Percentiles rank a stretch among this genome's conserved stretches.
phyloP scores from a whole-genome alignment of 2,888 invertebrate genomes.

The Gryllus longicercus region DNA sequence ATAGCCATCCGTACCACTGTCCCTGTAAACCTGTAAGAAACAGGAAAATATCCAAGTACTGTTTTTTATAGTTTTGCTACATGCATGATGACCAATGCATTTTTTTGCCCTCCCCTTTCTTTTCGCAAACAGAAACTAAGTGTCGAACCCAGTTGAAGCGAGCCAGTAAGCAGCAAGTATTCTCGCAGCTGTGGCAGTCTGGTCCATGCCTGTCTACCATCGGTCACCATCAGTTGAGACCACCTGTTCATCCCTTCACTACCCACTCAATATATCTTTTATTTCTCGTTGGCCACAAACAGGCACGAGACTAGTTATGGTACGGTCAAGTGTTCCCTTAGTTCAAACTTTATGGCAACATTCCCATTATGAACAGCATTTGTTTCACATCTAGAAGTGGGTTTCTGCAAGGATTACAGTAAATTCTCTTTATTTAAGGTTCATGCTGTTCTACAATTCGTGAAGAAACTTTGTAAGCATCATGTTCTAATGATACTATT shows the following conservation, averaged over 20 bases:
- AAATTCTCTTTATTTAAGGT: no score
- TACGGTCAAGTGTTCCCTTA: constrained; percentile 17
- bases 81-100: constrained; percentile 27
- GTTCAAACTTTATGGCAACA: background rate
- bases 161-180: background rate
- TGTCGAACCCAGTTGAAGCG: constrained; percentile 26
- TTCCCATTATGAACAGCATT: background rate
- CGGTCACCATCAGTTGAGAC: constrained; percentile 20
- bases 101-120: constrained; percentile 26
- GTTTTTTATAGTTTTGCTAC: background rate
- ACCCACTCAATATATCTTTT: background rate
- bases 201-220: constrained; percentile 2
- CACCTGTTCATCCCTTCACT: background rate
- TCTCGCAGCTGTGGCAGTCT: background rate
- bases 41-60: no score
- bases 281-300: background rate
- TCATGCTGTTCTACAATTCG: no score
- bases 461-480: no score
- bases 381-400: no score
- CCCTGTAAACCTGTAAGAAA: background rate
- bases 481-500: no score
- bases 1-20: constrained; percentile 19
- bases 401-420: no score
- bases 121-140: constrained; percentile 31
- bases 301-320: background rate